Base-by-base conservation (phyloP, 2,888 invertebrate genomes). In the Chaetogeoica ovagalla region DNA sequence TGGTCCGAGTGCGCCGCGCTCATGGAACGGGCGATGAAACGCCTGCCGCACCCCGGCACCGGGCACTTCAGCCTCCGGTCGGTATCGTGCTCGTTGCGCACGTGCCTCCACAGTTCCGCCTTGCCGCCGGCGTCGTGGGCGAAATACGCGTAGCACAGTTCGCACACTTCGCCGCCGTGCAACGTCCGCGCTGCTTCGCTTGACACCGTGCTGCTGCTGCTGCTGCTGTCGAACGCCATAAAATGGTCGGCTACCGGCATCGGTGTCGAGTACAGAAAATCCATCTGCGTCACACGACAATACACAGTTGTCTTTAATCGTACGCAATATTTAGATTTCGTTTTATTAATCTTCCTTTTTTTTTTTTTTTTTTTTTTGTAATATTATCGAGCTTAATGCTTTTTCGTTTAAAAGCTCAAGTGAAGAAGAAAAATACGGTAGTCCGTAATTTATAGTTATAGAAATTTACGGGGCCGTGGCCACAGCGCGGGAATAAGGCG, bases 241-340 rank as follows among this genome's bases (percentile, higher is more conserved):
- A 71, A 71, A 39, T 71, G 71, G 15, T 71, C 71, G 59, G 39
- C 71, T 7, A 71, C 71, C 9, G 71, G 71, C 59, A 59, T 71
- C 0, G 71, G 71, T 9, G 17, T n/a, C 5, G 59, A 0, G 23
- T 39, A 6, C 21, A 71, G 1, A 8, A 71, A 23, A 2, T 21
- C n/a, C 71, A 71, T 39, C 71, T 71, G 21, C 17, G n/a, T n/a
- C n/a, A n/a, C 11, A 62, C 19, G 1, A 55, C n/a, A n/a, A n/a
- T n/a, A n/a, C n/a, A n/a, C n/a, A n/a, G n/a, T n/a, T n/a, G n/a
- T n/a, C n/a, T 43, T 7, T 30, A 30, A 30, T 30, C 30, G 30
- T 30, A 30, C 2, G 4, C 30, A 30, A 4, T 30, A 4, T 30
- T 30, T 30, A 30, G 30, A 30, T 30, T 30, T 30, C 30, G 30